phyloP scores from a whole-genome alignment of 2,797 vertebrate species.

The Mallotus villosus region DNA sequence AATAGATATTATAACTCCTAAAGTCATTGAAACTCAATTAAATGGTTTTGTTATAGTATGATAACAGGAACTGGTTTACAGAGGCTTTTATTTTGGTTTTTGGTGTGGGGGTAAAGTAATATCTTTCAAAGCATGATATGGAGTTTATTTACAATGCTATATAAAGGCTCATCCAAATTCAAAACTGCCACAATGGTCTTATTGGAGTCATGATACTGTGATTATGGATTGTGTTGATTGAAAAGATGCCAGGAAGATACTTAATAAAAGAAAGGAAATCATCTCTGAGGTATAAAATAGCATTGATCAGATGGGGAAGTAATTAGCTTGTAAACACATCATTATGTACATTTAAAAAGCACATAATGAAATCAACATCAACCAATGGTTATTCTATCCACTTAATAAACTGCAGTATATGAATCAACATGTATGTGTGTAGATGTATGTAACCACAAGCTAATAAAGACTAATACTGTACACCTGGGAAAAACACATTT shows the following conservation, averaged over 20 bases:
- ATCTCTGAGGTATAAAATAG: constrained; percentile 3
- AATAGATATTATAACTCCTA: background rate
- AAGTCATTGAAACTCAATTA: background rate
- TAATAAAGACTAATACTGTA: constrained; percentile 58
- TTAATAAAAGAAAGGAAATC: constrained; percentile 10
- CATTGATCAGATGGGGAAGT: constrained; percentile 8
- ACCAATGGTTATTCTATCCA: constrained; percentile 38
- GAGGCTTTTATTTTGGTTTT: background rate
- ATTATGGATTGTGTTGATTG: background rate
- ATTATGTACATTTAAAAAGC: constrained; percentile 51
- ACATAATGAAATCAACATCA: constrained; percentile 39
- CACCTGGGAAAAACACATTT: constrained; percentile 17
- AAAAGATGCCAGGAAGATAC: too few species aligned
- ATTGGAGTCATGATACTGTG: background rate
- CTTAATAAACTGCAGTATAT: constrained; percentile 46
- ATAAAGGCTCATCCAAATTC: constrained; percentile 20
- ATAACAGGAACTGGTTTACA: too few species aligned
- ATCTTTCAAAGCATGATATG: background rate
- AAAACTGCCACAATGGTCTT: constrained; percentile 13
- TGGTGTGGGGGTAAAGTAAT: background rate
- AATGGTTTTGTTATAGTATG: too few species aligned
- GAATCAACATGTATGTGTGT: constrained; percentile 53
- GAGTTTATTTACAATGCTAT: background rate
- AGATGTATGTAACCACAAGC: constrained; percentile 58
- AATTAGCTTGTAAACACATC: constrained; percentile 29